Evolutionary conservation across 1,140 invertebrate genomes (phyloP), one percentile per base, ranked within the genome.

Genomic region (Conus betulinus): DNA sequence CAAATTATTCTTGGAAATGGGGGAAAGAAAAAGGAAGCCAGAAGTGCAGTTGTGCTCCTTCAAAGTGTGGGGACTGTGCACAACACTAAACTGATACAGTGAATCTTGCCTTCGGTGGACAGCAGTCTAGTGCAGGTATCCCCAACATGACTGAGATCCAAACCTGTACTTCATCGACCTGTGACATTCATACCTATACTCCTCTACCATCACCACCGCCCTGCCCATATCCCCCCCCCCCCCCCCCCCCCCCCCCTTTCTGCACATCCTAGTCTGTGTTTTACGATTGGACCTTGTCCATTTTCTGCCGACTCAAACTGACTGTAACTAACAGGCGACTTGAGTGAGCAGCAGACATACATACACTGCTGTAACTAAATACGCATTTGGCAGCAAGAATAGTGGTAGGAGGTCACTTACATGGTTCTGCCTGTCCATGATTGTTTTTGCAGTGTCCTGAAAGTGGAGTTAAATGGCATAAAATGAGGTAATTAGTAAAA

Each of bases 401-500:
- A 25, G 84, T 87, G 51, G 74, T 78, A 53, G 78, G 51, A 81
- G 76, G 67, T 71, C 67, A 93, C 91, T 93, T 92, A 92, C 92
- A 93, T 93, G 92, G 92, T 87, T 90, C 91, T 74, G 87, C 91
- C 89, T 92, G 92, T 91, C 92, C 92, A 55, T 88, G 88, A 87
- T 89, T 91, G 88, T 93, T 92, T 88, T 90, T 87, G 85, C 90
- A 90, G 84, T 88, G 84, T 85, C 92, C 92, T 92, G 91, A 87
- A 91, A 90, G 67, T 71, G 11, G 67, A 71, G 88, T 87, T 88
- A 90, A 86, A 67, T 51, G 39, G 85, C 53, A 27, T 76, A 10
- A 25, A 51, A 74, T 51, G 4, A 63, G 3, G 39, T 1, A 39
- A 3, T 39, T 39, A 39, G 39, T 39, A 39, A 39, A 39, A 39